These are phyloP conservation scores for Invenusta paracnida DNA, from an alignment of 2,888 invertebrate genomes.

Conservation along the genomic window DNA sequence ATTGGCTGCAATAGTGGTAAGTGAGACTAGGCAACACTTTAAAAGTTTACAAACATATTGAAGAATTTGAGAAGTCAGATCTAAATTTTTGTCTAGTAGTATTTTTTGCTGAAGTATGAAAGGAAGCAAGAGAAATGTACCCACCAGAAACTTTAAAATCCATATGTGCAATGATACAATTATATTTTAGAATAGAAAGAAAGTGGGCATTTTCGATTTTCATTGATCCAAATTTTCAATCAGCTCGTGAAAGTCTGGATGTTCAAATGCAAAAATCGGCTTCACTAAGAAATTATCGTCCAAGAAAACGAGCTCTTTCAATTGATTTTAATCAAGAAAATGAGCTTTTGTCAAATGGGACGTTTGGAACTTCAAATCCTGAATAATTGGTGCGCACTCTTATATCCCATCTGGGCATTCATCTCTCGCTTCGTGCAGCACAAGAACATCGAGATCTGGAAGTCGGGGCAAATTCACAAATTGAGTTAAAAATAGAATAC, in stretches of 20 bases:
- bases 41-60: not conserved
- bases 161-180: not conserved
- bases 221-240: not conserved
- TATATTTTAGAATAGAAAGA: slow-evolving; percentile 18
- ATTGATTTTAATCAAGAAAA: not conserved
- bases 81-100: not conserved
- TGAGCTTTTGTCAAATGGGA: not conserved
- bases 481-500: not conserved
- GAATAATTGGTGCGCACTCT: not conserved
- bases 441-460: not conserved
- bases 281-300: not conserved
- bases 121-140: not conserved
- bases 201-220: slow-evolving; percentile 9
- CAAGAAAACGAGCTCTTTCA: not conserved
- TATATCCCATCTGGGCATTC: not conserved
- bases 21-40: not conserved
- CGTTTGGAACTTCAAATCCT: not conserved
- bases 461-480: not conserved
- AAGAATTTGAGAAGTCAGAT: not conserved
- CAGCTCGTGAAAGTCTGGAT: not conserved
- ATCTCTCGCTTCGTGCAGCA: not conserved
- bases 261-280: not conserved
- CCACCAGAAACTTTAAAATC: slow-evolving; percentile 19
- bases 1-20: not conserved
- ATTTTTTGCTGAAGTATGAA: not conserved